Conservation (phyloP, 2,797 vertebrate species). For the Parambassis ranga region DNA sequence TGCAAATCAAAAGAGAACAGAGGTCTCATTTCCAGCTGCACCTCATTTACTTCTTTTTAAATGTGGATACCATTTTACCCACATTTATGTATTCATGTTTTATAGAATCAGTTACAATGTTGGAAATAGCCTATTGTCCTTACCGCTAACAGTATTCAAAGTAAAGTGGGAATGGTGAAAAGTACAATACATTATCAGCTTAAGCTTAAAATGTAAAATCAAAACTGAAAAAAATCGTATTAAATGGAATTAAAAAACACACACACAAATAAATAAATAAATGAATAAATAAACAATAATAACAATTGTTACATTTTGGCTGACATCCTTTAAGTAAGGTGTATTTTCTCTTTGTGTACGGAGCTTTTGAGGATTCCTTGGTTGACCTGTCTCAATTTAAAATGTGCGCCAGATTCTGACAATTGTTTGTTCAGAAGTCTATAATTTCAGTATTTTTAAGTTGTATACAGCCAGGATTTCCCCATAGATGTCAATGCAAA, state of each 20-base stretch:
- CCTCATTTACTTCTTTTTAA: slow-evolving; percentile 4
- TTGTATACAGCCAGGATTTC: no score
- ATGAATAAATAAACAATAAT: no score
- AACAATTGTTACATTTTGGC: no score
- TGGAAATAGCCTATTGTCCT: not conserved
- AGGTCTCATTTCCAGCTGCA: not conserved
- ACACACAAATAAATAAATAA: no score
- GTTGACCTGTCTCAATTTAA: not conserved
- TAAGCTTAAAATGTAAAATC: no score
- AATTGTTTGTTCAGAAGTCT: not conserved
- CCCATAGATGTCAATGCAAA: no score
- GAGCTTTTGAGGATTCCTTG: slow-evolving; percentile 1
- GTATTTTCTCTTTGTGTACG: not conserved
- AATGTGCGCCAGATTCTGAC: not conserved
- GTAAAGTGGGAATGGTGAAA: not conserved
- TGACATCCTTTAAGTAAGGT: no score
- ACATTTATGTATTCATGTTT: not conserved
- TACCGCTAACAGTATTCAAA: not conserved
- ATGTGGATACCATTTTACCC: not conserved
- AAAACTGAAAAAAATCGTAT: no score
- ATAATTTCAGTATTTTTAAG: no score
- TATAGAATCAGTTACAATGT: not conserved
- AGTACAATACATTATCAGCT: no score
- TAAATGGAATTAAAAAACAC: no score
- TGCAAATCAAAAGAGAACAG: slow-evolving; percentile 31